These are phyloP conservation scores for Cherax quadricarinatus DNA, from an alignment of 1,140 invertebrate species.

Conservation along the genomic window DNA sequence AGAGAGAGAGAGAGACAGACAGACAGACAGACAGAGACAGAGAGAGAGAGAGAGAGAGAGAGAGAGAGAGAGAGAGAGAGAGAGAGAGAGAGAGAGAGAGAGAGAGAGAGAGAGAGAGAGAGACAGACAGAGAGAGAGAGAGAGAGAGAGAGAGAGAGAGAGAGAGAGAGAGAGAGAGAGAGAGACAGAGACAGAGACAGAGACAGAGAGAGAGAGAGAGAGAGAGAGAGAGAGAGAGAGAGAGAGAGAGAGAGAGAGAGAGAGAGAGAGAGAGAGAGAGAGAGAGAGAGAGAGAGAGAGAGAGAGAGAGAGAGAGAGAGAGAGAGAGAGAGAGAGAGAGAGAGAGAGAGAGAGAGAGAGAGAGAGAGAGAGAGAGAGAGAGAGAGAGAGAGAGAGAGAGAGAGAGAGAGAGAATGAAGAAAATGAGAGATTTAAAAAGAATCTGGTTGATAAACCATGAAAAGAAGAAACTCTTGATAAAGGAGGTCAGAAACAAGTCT, in stretches of 20 bases:
- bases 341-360: neutral
- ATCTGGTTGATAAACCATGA: neutral
- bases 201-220: neutral
- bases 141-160: neutral
- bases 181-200: neutral
- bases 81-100: neutral
- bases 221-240: constrained; percentile 1
- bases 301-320: neutral
- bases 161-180: neutral
- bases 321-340: neutral
- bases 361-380: neutral
- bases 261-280: neutral
- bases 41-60: neutral
- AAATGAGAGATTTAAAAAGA: neutral
- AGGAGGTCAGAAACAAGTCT: neutral
- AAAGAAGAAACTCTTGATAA: neutral
- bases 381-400: neutral
- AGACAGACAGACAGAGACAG: neutral
- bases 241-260: neutral
- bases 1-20: neutral
- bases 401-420: neutral
- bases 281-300: constrained; percentile 6
- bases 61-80: neutral
- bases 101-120: constrained; percentile 21
- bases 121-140: neutral